Conservation (phyloP, 2,797 vertebrate genomes). For the Sebastes paucispinis region DNA sequence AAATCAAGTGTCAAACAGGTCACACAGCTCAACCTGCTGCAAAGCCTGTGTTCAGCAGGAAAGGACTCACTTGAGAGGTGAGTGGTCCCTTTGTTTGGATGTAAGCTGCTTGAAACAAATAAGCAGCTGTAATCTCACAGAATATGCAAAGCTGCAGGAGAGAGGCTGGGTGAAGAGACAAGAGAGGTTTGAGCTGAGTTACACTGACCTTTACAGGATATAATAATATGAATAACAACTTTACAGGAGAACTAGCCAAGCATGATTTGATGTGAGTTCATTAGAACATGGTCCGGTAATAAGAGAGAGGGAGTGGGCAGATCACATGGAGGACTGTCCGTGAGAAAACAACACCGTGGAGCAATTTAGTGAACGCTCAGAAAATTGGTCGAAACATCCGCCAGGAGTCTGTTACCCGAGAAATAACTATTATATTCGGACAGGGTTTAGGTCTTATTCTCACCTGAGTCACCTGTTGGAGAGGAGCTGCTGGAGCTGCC, state of each 20-base stretch:
- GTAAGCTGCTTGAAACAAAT: conserved; percentile 60
- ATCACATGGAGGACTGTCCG: conserved; percentile 7
- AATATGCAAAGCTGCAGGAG: conserved; percentile 73
- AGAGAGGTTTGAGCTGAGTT: neutral
- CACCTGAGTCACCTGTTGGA: conserved; percentile 39
- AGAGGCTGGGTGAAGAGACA: neutral
- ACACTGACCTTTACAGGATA: neutral
- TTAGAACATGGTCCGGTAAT: conserved; percentile 12
- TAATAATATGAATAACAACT: neutral
- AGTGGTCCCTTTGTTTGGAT: conserved; percentile 67
- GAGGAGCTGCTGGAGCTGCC: neutral
- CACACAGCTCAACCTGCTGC: neutral
- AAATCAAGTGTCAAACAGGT: neutral
- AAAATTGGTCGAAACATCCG: neutral
- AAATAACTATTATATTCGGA: neutral
- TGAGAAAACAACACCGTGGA: neutral
- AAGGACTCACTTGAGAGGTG: conserved; percentile 31
- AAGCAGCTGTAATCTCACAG: conserved; percentile 65
- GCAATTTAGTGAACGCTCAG: neutral
- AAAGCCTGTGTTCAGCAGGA: neutral
- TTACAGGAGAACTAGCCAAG: neutral
- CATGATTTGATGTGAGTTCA: neutral
- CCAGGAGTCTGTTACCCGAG: neutral
- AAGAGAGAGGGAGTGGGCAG: conserved; percentile 19
- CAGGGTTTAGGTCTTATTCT: neutral